These are phyloP conservation scores for Toxostoma redivivum DNA, from an alignment of 2,113 vertebrate genomes.

Conservation along the genomic window DNA sequence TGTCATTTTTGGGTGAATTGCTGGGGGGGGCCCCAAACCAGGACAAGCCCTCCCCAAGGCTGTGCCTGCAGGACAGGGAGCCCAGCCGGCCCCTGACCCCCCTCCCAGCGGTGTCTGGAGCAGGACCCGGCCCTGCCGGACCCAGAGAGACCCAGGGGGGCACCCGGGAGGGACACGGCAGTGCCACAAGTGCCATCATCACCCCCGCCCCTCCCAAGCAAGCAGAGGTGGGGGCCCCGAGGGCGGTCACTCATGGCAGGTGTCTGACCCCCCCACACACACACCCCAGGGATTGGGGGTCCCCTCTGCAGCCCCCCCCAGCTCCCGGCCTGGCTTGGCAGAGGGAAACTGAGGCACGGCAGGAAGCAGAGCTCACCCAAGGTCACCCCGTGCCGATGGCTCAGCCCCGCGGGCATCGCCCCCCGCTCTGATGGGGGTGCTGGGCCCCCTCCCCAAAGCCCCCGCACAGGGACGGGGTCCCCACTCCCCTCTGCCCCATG, in stretches of 20 bases:
- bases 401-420: not conserved
- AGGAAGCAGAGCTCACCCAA: not conserved
- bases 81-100: not conserved
- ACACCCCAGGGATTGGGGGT: not conserved
- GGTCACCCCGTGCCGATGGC: not conserved
- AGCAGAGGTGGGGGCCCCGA: not conserved
- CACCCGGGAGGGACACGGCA: accelerated
- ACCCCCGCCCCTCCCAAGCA: not conserved
- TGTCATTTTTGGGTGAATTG: not conserved
- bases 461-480: accelerated
- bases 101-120: accelerated
- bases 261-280: accelerated
- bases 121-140: not conserved
- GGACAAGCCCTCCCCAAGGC: accelerated
- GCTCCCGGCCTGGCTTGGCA: not conserved
- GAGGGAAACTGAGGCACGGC: slow-evolving; percentile 29
- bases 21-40: accelerated
- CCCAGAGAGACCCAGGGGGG: accelerated
- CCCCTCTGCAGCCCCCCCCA: not conserved
- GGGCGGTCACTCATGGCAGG: not conserved
- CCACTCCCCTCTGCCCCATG: not conserved
- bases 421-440: not conserved
- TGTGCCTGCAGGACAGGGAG: accelerated
- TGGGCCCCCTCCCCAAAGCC: not conserved
- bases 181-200: not conserved